Percentiles rank a stretch among this genome's conserved stretches.
These are phyloP conservation scores for Disparrhopalites patrizii DNA, from an alignment of 2,888 invertebrate genomes.

Conservation along the genomic window DNA sequence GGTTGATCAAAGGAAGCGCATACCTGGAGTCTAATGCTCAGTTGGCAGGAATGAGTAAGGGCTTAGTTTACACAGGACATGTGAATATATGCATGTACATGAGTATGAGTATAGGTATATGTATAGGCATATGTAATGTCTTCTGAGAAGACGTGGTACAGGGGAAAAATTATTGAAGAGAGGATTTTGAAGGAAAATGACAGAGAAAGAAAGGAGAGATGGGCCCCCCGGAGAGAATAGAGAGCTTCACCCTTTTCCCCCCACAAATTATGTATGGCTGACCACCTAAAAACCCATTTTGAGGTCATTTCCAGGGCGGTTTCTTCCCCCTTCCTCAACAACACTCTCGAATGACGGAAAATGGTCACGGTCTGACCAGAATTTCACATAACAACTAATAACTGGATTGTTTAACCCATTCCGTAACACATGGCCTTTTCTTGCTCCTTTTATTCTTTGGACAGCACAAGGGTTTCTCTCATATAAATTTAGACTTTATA, in stretches of 20 bases:
- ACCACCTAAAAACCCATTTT: not conserved
- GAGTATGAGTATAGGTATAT: too few species aligned
- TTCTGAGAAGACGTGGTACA: too few species aligned
- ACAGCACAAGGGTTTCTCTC: too few species aligned
- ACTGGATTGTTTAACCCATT: conserved; percentile 1
- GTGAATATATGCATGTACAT: too few species aligned
- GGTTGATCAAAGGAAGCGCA: conserved; percentile 1
- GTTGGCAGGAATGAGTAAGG: not conserved
- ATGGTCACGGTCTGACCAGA: conserved; percentile 6
- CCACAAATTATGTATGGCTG: not conserved
- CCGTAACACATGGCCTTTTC: conserved; percentile 1
- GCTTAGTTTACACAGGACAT: too few species aligned
- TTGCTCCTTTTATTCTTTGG: not conserved
- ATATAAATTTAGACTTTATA: not conserved
- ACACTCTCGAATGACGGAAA: not conserved
- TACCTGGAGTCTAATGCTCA: not conserved
- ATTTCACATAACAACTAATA: conserved; percentile 5
- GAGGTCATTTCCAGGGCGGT: conserved; percentile 2
- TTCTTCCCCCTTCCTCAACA: not conserved
- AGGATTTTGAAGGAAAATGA: too few species aligned
- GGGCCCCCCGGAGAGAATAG: not conserved
- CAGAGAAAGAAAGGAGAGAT: not conserved
- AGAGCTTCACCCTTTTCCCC: conserved; percentile 1
- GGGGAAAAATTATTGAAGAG: too few species aligned
- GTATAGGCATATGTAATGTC: too few species aligned